Percentiles rank a stretch among this genome's conserved stretches.
phyloP scores from a whole-genome alignment of 35 echinoderm and acorn worm genomes.

The Strongylocentrotus purpuratus region DNA sequence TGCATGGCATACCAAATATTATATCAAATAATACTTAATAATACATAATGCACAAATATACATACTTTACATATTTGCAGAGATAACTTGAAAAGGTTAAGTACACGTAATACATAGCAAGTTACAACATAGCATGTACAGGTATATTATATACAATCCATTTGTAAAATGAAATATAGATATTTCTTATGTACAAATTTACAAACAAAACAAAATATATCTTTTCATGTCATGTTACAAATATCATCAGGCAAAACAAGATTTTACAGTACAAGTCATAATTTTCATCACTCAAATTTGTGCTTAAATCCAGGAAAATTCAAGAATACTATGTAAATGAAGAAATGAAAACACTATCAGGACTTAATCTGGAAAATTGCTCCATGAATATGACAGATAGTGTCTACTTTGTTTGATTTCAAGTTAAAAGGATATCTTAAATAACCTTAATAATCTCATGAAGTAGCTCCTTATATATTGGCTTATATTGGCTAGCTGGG shows the following conservation, averaged over 20 bases:
- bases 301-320: neutral
- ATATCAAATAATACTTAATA: neutral
- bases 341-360: neutral
- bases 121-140: neutral
- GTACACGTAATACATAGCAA: neutral
- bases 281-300: neutral
- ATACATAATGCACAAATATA: slow-evolving; percentile 4
- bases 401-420: neutral
- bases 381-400: neutral
- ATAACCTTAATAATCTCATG: neutral
- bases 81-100: neutral
- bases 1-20: neutral
- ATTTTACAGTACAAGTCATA: neutral
- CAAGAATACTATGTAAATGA: neutral
- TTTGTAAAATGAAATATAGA: neutral
- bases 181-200: neutral
- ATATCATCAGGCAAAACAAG: neutral
- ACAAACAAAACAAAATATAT: neutral
- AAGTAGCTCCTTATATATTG: neutral
- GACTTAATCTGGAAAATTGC: neutral
- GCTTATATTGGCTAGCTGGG: neutral
- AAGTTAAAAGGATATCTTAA: neutral
- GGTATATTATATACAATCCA: slow-evolving; percentile 6
- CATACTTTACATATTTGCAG: neutral
- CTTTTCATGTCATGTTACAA: neutral